Evolutionary conservation across 2,113 vertebrate species (phyloP).

Genomic region (Scopus umbretta): DNA sequence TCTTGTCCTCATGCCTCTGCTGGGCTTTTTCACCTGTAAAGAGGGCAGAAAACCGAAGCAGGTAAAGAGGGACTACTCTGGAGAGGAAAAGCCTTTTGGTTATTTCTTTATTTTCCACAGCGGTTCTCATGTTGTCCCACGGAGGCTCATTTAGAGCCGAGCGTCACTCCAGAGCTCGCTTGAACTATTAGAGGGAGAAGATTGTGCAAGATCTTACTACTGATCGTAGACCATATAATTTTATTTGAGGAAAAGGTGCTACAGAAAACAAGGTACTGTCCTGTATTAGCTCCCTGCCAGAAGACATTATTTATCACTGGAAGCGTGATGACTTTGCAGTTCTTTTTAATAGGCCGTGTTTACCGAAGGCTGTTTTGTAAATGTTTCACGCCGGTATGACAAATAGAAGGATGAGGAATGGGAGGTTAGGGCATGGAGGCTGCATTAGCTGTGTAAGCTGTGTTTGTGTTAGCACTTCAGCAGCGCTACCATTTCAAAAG

Average conservation of each 20-base stretch:
- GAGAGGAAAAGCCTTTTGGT: neutral
- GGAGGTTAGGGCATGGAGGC: neutral
- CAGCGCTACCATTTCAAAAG: neutral
- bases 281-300: neutral
- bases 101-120: neutral
- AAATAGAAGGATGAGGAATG: neutral
- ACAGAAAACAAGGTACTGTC: neutral
- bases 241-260: neutral
- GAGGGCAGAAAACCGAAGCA: neutral
- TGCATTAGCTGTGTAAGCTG: neutral
- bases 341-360: neutral
- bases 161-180: neutral
- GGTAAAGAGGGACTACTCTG: neutral
- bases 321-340: neutral
- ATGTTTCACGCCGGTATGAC: neutral
- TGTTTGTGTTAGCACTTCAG: neutral
- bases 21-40: neutral
- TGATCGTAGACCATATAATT: neutral
- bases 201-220: neutral
- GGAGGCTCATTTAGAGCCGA: neutral
- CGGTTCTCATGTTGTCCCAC: fast-evolving
- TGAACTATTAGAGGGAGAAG: neutral
- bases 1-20: neutral
- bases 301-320: neutral
- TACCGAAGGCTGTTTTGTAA: neutral